Evolutionary conservation across 35 echinoderm and acorn worm species (phyloP).

Genomic region (Apostichopus parvimensis): DNA sequence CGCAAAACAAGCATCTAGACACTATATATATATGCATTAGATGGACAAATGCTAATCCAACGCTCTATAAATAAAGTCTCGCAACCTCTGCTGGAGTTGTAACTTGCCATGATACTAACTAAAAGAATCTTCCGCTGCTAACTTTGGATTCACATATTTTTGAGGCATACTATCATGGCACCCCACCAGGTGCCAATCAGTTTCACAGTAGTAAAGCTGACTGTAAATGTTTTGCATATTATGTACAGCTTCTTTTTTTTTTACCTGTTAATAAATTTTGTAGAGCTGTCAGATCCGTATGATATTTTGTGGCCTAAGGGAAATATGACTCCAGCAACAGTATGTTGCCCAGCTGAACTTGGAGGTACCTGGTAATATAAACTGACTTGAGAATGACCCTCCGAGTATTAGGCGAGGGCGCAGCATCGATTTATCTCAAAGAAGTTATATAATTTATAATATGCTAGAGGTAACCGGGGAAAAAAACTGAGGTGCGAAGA

Average conservation of each 20-base stretch:
- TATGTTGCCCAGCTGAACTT: no score
- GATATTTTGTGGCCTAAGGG: background rate
- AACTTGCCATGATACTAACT: background rate
- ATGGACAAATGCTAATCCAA: background rate
- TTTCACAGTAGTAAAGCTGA: background rate
- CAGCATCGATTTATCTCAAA: no score
- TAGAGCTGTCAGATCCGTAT: background rate
- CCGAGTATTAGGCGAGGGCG: no score
- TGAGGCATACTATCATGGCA: background rate
- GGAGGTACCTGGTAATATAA: no score
- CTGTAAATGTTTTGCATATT: constrained; percentile 3
- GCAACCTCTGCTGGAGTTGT: background rate
- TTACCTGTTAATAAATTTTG: background rate
- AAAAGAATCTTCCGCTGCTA: background rate
- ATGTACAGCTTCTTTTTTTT: no score
- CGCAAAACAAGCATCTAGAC: background rate
- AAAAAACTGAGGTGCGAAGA: no score
- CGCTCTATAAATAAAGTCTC: background rate
- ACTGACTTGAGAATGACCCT: no score
- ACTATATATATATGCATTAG: background rate
- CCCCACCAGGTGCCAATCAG: background rate
- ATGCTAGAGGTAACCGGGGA: no score
- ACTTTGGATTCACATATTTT: background rate
- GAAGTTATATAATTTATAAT: no score
- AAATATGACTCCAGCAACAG: background rate